phyloP scores from a whole-genome alignment of 2,113 vertebrate species.

The Aptenodytes forsteri region DNA sequence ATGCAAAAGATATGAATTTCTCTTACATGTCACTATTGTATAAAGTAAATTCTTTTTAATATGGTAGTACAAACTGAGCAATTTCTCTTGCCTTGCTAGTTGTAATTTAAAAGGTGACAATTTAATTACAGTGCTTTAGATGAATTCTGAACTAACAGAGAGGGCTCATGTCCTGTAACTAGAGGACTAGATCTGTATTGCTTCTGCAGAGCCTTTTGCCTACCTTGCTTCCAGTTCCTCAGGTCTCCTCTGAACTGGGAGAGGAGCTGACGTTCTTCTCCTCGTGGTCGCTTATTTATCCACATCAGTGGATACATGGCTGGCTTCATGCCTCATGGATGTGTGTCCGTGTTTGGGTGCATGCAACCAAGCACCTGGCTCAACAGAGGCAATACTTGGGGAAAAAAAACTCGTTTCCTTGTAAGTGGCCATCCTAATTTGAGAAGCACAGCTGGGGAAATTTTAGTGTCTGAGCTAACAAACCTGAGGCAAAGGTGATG shows the following conservation, averaged over 20 bases:
- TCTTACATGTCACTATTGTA: background rate
- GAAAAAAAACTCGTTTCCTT: accelerated
- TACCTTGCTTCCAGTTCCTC: background rate
- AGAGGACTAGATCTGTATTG: background rate
- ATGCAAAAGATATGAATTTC: background rate
- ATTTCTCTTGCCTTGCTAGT: background rate
- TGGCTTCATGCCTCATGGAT: background rate
- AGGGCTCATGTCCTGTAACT: background rate
- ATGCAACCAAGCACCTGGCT: background rate
- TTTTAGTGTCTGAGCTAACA: background rate
- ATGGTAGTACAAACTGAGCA: background rate
- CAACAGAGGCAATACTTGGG: background rate
- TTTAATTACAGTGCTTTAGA: background rate
- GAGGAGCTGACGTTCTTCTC: background rate
- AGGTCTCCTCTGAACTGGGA: background rate
- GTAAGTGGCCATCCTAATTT: background rate
- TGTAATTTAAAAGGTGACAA: background rate
- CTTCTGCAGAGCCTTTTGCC: background rate
- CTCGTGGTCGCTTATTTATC: background rate
- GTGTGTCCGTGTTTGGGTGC: background rate
- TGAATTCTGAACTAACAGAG: background rate
- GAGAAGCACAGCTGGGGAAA: background rate
- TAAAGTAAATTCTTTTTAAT: background rate
- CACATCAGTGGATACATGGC: accelerated
- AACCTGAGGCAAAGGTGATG: background rate